These are phyloP conservation scores for Sicus ferrugineus DNA, from an alignment of 2,888 invertebrate species.

Conservation along the genomic window DNA sequence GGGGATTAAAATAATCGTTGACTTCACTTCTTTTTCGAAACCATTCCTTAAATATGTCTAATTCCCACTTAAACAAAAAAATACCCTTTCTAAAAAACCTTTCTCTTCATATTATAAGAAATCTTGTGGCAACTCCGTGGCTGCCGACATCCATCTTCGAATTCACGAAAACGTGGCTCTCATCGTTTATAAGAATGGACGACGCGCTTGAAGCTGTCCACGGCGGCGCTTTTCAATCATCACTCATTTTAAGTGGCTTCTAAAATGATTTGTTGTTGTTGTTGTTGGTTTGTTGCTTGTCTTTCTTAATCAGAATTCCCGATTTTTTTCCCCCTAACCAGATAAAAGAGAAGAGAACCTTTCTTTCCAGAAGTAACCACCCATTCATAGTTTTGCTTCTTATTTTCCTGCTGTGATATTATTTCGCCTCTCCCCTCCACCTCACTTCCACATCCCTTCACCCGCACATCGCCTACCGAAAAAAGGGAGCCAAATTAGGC, in stretches of 20 bases:
- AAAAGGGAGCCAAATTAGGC: conserved; percentile 1
- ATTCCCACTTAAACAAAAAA: too few relatives aligned
- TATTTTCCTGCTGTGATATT: background rate
- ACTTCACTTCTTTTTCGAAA: too few relatives aligned
- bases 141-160: too few relatives aligned
- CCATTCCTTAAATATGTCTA: too few relatives aligned
- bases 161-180: background rate
- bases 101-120: too few relatives aligned
- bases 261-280: conserved; percentile 1
- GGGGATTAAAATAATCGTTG: too few relatives aligned
- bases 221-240: conserved; percentile 38
- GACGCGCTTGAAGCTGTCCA: conserved; percentile 26
- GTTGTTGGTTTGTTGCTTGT: background rate
- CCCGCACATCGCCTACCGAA: background rate
- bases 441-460: background rate
- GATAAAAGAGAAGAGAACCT: background rate
- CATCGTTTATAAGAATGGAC: background rate
- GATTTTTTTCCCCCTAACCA: background rate
- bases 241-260: conserved; percentile 27
- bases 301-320: too few relatives aligned
- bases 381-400: background rate
- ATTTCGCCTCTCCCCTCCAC: background rate
- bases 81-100: too few relatives aligned
- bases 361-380: background rate
- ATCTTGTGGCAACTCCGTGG: too few relatives aligned